Evolutionary conservation across 2,113 vertebrate genomes (phyloP), one percentile per base, ranked within the genome.

Genomic region (Aphyosemion australe): DNA sequence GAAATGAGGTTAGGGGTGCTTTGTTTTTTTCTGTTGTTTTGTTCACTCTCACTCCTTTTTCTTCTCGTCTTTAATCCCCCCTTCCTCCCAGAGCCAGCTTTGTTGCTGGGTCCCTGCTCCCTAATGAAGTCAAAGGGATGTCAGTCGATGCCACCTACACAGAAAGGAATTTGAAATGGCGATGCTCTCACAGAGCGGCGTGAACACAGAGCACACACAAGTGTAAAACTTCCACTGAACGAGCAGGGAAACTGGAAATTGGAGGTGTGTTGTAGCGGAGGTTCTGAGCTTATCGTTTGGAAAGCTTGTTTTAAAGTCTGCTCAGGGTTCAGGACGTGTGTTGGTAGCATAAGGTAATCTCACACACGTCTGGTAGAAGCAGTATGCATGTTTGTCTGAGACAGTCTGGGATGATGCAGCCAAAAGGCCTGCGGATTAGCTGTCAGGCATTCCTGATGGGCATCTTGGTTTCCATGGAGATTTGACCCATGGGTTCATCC

Each of bases 121-220:
- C 78, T 88, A 89, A 93, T 86, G 80, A 92, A 91, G 90, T 90
- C 83, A 88, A 90, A 87, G 83, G 79, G 86, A 87, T 87, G 86
- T 83, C 84, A 79, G 84, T 87, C 76, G 86, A 81, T 88, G 88
- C 85, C 88, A 91, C 84, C 84, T 90, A 90, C 87, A 90, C 84
- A 84, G 86, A 84, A 70, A 87, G 83, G 87, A 89, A 90, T 92
- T 89, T 90, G 72, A 84, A 80, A 85, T 89, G 80, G 77, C 64
- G 68, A 75, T 70, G 76, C 78, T 85, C 74, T 85, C 60, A 11
- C 59, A 26, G 75, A 65, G 52, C 76, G 52, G 58, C 65, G 16
- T 65, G 73, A 81, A 57, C 68, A 54, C 61, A 69, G 73, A 81
- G 50, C 65, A 51, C 61, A 69, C 79, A 55, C 34, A 43, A 76